phyloP scores from a whole-genome alignment of 2,888 invertebrate genomes.

The Glaucopsyche alexis region DNA sequence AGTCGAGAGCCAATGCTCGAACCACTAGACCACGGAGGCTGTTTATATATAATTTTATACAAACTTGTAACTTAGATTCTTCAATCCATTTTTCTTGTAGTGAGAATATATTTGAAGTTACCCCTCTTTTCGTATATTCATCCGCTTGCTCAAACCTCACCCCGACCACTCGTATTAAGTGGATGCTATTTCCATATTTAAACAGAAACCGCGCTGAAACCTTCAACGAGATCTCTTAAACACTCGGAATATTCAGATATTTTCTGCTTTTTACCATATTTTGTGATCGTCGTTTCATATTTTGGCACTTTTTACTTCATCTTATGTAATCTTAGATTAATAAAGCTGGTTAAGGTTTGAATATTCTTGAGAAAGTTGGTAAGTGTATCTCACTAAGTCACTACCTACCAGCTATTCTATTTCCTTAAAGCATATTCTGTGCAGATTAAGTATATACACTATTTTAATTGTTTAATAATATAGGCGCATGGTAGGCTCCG shows the following conservation, averaged over 20 bases:
- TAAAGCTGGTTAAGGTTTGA: neutral
- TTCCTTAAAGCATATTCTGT: too few species aligned
- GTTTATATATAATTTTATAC: too few species aligned
- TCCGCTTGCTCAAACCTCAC: neutral
- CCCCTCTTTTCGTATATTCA: neutral
- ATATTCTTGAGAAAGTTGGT: too few species aligned
- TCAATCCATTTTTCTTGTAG: neutral
- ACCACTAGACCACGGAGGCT: too few species aligned
- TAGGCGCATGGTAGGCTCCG: too few species aligned
- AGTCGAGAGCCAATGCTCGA: too few species aligned
- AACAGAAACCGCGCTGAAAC: constrained; percentile 38
- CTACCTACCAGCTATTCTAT: too few species aligned
- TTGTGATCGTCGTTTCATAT: constrained; percentile 18
- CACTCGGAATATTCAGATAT: constrained; percentile 28
- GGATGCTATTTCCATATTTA: constrained; percentile 45
- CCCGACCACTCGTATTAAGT: constrained; percentile 42
- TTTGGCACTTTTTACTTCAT: constrained; percentile 6
- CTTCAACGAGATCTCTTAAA: constrained; percentile 30
- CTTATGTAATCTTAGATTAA: constrained; percentile 8
- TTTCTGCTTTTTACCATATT: constrained; percentile 27
- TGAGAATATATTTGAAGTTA: neutral
- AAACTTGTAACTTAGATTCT: neutral
- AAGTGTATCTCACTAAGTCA: too few species aligned
- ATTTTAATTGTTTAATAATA: too few species aligned
- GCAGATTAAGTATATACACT: too few species aligned